Evolutionary conservation across 2,797 vertebrate genomes (phyloP).

Genomic region (Thunnus albacares): DNA sequence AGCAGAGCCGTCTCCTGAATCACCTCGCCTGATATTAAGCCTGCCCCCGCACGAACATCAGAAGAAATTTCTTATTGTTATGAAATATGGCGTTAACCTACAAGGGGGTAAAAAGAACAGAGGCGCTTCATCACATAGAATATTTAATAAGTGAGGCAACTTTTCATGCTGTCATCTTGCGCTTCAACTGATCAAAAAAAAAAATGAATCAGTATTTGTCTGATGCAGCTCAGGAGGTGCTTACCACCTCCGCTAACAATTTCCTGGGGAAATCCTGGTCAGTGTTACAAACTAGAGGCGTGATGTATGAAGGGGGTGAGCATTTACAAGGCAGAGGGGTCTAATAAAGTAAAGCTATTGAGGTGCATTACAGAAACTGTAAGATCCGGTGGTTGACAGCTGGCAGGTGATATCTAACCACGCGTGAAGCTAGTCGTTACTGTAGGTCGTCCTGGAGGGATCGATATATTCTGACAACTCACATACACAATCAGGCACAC

Average conservation of each 20-base stretch:
- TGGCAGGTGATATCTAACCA: slow-evolving; percentile 29
- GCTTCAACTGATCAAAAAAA: slow-evolving; percentile 12
- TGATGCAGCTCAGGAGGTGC: slow-evolving; percentile 30
- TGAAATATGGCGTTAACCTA: slow-evolving; percentile 1
- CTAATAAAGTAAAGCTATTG: not conserved
- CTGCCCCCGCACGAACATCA: not conserved
- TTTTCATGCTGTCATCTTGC: not conserved
- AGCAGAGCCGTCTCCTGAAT: not conserved
- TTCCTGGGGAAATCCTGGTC: not conserved
- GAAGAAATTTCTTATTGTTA: slow-evolving; percentile 10
- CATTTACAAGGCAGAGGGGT: too few relatives aligned
- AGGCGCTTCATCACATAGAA: not conserved
- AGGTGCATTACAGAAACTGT: slow-evolving; percentile 18
- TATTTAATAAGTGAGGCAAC: not conserved
- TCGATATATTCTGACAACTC: slow-evolving; percentile 14
- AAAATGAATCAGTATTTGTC: not conserved
- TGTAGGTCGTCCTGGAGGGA: slow-evolving; percentile 5
- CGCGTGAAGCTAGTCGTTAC: not conserved
- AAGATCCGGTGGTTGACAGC: slow-evolving; percentile 4
- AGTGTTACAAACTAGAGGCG: too few relatives aligned
- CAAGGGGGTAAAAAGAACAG: slow-evolving; percentile 17
- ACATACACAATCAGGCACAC: not conserved
- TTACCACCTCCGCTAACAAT: slow-evolving; percentile 8
- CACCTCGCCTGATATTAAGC: not conserved
- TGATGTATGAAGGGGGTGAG: too few relatives aligned